Evolutionary conservation across 1,140 invertebrate genomes (phyloP).

Genomic region (Bombus waltoni): DNA sequence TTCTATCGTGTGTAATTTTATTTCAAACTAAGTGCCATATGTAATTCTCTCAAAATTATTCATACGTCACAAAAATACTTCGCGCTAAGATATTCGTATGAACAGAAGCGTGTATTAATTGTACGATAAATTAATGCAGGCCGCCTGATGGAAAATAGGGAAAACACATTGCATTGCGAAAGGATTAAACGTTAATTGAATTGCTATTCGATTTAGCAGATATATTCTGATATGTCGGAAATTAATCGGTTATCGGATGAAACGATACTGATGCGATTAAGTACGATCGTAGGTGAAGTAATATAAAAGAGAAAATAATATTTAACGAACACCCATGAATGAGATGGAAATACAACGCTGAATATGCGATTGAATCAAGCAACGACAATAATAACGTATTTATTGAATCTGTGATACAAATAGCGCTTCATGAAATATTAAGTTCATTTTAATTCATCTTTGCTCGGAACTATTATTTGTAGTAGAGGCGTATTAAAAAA

Average conservation of each 20-base stretch:
- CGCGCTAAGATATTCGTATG: conserved; percentile 2
- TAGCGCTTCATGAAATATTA: neutral
- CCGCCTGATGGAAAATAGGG: conserved; percentile 7
- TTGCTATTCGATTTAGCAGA: neutral
- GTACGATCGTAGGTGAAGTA: conserved; percentile 8
- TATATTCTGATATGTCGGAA: neutral
- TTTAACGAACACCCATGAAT: conserved; percentile 8
- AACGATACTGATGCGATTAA: conserved; percentile 37
- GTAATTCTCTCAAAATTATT: conserved; percentile 18
- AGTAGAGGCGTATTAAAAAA: conserved; percentile 19
- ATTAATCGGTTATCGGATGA: conserved; percentile 25
- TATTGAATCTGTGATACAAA: neutral
- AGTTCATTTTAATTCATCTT: conserved; percentile 14
- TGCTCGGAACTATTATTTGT: neutral
- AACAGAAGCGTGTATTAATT: conserved; percentile 10
- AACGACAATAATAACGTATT: conserved; percentile 46
- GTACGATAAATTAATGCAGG: neutral
- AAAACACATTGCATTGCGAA: neutral
- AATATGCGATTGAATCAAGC: conserved; percentile 13
- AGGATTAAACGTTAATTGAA: conserved; percentile 11
- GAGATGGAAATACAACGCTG: conserved; percentile 18
- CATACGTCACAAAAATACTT: conserved; percentile 18
- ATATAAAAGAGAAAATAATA: conserved; percentile 14
- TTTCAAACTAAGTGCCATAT: conserved; percentile 15
- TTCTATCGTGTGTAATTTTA: neutral